phyloP scores from a whole-genome alignment of 2,113 vertebrate species.

The Poeciliopsis occidentalis region DNA sequence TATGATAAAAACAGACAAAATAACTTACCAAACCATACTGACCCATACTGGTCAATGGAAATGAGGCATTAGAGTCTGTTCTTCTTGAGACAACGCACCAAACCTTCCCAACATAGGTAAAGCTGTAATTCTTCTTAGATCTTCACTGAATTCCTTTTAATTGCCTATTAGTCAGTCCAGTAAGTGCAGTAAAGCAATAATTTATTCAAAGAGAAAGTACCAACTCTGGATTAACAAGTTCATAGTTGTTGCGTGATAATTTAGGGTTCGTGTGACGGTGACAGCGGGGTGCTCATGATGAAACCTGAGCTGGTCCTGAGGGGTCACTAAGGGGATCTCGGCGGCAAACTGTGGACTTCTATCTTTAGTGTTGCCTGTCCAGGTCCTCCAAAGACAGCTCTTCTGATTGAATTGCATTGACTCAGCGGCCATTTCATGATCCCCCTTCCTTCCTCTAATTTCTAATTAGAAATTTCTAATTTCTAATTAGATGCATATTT shows the following conservation, averaged over 20 bases:
- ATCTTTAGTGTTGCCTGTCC: conserved; percentile 71
- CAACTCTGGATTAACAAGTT: background rate
- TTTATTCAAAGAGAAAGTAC: no score
- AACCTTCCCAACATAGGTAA: background rate
- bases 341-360: conserved; percentile 40
- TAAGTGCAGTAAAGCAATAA: no score
- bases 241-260: background rate
- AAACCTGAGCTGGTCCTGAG: conserved; percentile 48
- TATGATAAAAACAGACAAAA: no score
- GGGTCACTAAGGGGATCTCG: background rate
- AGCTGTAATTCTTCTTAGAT: background rate
- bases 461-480: background rate
- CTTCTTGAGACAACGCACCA: background rate
- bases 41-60: no score
- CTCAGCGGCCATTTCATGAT: conserved; percentile 69
- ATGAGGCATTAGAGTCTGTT: no score
- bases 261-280: background rate
- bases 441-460: conserved; percentile 12
- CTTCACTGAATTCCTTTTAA: background rate
- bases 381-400: conserved; percentile 46
- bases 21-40: no score
- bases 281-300: conserved; percentile 9
- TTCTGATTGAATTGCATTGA: conserved; percentile 78
- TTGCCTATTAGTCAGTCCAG: no score
- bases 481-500: background rate